Evolutionary conservation across 35 echinoderm and acorn worm genomes (phyloP).

Genomic region (Apostichopus parvimensis): DNA sequence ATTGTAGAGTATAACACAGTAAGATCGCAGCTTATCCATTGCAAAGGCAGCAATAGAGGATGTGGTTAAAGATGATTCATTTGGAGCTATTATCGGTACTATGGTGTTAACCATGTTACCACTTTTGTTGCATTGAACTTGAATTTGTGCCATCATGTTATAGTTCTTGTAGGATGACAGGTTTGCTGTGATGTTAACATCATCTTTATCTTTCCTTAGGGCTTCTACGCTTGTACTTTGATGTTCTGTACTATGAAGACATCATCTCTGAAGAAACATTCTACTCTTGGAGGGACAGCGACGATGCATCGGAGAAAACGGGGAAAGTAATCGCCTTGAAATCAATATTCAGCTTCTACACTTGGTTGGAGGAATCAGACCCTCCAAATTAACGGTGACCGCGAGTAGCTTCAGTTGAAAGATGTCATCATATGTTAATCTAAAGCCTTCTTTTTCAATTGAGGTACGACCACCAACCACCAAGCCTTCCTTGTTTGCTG

Average conservation of each 20-base stretch:
- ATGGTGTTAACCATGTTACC: too few species aligned
- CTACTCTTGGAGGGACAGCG: slow-evolving; percentile 74
- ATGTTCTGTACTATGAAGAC: slow-evolving; percentile 96
- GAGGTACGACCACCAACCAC: not conserved
- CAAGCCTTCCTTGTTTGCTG: not conserved
- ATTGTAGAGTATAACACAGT: too few species aligned
- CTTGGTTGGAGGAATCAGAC: slow-evolving; percentile 80
- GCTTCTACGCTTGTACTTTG: slow-evolving; percentile 83
- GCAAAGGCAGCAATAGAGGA: too few species aligned
- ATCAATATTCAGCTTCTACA: slow-evolving; percentile 89
- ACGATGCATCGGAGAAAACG: slow-evolving; percentile 63
- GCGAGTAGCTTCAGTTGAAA: not conserved
- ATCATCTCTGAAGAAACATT: slow-evolving; percentile 86
- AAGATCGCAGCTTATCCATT: too few species aligned
- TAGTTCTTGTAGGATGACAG: too few species aligned
- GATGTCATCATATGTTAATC: not conserved
- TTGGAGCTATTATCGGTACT: too few species aligned
- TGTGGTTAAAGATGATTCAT: too few species aligned
- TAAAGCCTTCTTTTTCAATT: not conserved
- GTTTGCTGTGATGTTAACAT: too few species aligned
- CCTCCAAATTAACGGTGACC: too few species aligned
- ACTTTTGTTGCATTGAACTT: too few species aligned
- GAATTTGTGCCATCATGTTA: too few species aligned
- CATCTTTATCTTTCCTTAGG: slow-evolving; percentile 41
- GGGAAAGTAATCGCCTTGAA: slow-evolving; percentile 91